Evolutionary conservation across 2,888 invertebrate genomes (phyloP).

Genomic region (Heteropelma amictum): DNA sequence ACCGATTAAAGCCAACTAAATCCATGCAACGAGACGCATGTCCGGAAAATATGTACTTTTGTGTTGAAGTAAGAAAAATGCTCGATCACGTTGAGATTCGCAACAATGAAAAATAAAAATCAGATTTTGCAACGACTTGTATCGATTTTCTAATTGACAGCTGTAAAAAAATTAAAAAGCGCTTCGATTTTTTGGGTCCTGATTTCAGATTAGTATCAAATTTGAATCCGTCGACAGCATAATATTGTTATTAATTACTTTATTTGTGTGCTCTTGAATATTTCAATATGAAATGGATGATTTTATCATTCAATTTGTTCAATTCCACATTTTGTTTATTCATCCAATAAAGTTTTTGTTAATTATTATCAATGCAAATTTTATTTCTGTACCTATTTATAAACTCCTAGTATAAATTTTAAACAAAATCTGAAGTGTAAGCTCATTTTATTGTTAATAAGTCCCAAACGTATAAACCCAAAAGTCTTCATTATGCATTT

Average conservation of each 20-base stretch:
- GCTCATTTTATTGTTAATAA: too few relatives aligned
- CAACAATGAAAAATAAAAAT: background rate
- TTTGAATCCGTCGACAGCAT: constrained; percentile 35
- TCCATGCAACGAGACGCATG: constrained; percentile 26
- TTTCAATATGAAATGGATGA: too few relatives aligned
- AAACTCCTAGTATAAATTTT: too few relatives aligned
- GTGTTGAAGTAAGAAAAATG: constrained; percentile 46
- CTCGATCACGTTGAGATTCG: constrained; percentile 33
- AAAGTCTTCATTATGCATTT: too few relatives aligned
- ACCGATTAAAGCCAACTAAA: constrained; percentile 37
- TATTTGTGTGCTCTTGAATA: constrained; percentile 21
- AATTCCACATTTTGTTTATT: too few relatives aligned
- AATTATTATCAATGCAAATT: too few relatives aligned
- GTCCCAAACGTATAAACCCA: too few relatives aligned
- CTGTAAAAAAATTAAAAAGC: constrained; percentile 46
- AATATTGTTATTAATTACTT: constrained; percentile 19
- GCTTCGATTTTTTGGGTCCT: constrained; percentile 57
- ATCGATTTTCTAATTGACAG: constrained; percentile 42
- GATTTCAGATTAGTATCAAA: constrained; percentile 22
- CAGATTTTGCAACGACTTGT: constrained; percentile 30
- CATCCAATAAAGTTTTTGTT: too few relatives aligned
- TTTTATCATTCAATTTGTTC: too few relatives aligned
- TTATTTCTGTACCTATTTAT: too few relatives aligned
- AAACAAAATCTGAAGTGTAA: too few relatives aligned
- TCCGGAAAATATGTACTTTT: constrained; percentile 51